phyloP scores from a whole-genome alignment of 2,113 vertebrate species.

The Xyliphius kryptos region DNA sequence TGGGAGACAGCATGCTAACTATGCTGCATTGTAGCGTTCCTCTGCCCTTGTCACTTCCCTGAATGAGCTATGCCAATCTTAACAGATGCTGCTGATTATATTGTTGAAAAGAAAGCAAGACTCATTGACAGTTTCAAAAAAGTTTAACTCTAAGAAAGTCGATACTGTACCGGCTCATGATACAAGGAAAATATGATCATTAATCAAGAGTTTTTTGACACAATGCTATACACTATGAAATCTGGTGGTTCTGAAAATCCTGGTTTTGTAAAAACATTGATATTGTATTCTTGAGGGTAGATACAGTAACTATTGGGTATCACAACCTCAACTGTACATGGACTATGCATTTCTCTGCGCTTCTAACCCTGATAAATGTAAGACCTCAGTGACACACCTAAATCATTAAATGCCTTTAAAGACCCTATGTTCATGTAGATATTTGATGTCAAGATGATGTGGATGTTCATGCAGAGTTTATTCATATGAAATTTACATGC shows the following conservation, averaged over 20 bases:
- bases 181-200: not conserved
- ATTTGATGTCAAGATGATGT: too few species aligned
- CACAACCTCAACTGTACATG: too few species aligned
- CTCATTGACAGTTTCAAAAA: not conserved
- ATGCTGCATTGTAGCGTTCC: not conserved
- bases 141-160: not conserved
- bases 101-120: not conserved
- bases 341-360: too few species aligned
- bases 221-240: too few species aligned
- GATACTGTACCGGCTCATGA: not conserved
- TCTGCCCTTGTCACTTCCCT: conserved; percentile 5
- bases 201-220: not conserved
- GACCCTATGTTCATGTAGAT: too few species aligned
- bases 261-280: conserved; percentile 1
- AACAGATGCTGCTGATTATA: conserved; percentile 4
- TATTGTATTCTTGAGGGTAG: not conserved
- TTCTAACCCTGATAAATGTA: too few species aligned
- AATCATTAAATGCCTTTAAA: too few species aligned
- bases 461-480: too few species aligned
- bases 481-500: too few species aligned
- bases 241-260: not conserved
- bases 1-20: not conserved
- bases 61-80: conserved; percentile 3
- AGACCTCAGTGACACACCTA: too few species aligned
- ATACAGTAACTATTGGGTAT: too few species aligned